These are phyloP conservation scores for Brachionus paranguensis DNA, from an alignment of 1,140 invertebrate species.

Conservation along the genomic window DNA sequence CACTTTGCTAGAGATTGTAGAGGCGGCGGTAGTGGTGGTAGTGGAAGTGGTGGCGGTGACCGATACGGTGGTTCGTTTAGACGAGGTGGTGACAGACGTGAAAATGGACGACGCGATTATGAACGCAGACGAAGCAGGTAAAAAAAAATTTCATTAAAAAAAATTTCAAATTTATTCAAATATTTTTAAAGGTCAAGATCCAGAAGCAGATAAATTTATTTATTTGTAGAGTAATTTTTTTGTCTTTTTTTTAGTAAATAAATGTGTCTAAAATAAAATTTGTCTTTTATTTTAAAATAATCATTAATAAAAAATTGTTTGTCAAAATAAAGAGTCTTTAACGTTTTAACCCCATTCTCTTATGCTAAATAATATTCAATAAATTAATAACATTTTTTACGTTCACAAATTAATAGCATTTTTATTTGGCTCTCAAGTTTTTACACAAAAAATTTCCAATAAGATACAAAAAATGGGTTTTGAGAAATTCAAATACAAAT, in stretches of 20 bases:
- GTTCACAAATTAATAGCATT: too few relatives aligned
- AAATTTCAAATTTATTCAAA: not conserved
- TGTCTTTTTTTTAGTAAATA: conserved; percentile 2
- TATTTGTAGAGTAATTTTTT: not conserved
- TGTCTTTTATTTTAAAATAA: too few relatives aligned
- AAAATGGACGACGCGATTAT: conserved; percentile 6
- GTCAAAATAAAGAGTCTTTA: too few relatives aligned
- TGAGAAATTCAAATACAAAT: too few relatives aligned
- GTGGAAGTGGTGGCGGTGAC: not conserved
- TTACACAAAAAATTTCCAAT: too few relatives aligned
- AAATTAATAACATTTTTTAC: too few relatives aligned
- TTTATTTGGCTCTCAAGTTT: too few relatives aligned
- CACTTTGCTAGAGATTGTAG: conserved; percentile 24
- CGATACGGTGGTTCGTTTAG: not conserved
- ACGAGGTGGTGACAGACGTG: not conserved
- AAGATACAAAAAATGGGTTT: too few relatives aligned
- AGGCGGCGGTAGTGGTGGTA: not conserved
- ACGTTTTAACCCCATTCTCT: too few relatives aligned
- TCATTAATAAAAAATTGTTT: too few relatives aligned
- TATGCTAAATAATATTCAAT: too few relatives aligned
- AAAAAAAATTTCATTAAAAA: not conserved
- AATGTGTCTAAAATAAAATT: not conserved
- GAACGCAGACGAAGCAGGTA: conserved; percentile 16
- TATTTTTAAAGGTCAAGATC: conserved; percentile 9
- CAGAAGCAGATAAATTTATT: not conserved